Conservation (phyloP, 2,797 vertebrate species). For the Odontamblyopus lacepedii region DNA sequence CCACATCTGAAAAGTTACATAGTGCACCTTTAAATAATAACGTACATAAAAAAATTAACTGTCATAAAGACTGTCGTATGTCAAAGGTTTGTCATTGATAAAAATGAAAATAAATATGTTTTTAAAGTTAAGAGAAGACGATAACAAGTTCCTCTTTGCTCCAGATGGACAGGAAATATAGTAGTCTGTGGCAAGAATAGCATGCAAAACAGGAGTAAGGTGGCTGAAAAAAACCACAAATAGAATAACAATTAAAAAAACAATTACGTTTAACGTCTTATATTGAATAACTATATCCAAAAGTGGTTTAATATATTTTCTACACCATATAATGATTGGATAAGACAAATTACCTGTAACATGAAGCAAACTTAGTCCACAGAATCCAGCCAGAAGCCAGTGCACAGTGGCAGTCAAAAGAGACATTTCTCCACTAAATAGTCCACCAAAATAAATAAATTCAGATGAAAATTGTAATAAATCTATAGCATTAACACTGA, state of each 20-base stretch:
- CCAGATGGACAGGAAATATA: slow-evolving; percentile 79
- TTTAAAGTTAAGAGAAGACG: background rate
- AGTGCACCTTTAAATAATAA: background rate
- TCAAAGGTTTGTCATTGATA: background rate
- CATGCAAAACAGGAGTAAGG: slow-evolving; percentile 62
- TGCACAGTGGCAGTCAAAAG: slow-evolving; percentile 51
- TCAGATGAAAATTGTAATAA: slow-evolving; percentile 11
- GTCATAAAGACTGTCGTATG: background rate
- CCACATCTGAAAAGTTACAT: background rate
- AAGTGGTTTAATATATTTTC: no score
- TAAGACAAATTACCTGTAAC: slow-evolving; percentile 66
- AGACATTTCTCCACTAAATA: background rate
- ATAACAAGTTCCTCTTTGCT: slow-evolving; percentile 75
- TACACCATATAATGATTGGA: no score
- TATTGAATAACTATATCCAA: background rate
- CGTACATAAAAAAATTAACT: background rate
- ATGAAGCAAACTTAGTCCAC: slow-evolving; percentile 48
- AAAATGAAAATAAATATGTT: background rate
- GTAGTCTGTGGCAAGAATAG: slow-evolving; percentile 59
- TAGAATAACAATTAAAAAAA: background rate
- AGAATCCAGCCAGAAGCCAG: slow-evolving; percentile 62
- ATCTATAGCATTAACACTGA: slow-evolving; percentile 8
- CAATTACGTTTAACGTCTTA: background rate
- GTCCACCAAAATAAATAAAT: background rate
- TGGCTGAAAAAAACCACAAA: slow-evolving; percentile 17